Evolutionary conservation across 1,140 invertebrate genomes (phyloP).

Genomic region (Diabrotica undecimpunctata): DNA sequence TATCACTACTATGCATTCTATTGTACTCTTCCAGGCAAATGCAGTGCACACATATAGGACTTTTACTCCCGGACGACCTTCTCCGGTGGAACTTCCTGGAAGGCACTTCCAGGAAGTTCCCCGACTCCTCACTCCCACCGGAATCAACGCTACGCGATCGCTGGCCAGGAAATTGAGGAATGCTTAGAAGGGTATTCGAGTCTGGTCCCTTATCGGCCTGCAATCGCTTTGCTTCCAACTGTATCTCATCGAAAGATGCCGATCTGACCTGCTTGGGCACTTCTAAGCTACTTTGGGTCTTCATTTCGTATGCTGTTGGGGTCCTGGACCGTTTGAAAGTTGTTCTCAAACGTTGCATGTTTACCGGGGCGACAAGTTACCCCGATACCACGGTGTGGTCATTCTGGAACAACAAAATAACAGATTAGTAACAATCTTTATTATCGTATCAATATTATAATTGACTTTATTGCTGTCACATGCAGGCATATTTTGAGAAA

Average conservation of each 20-base stretch:
- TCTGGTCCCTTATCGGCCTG: slow-evolving; percentile 44
- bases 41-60: slow-evolving; percentile 62
- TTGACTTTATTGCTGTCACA: no score
- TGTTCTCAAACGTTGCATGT: slow-evolving; percentile 77
- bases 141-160: slow-evolving; percentile 77
- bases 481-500: no score
- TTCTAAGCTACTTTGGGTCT: slow-evolving; percentile 82
- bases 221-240: slow-evolving; percentile 68
- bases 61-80: slow-evolving; percentile 59
- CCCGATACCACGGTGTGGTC: slow-evolving; percentile 25
- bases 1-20: slow-evolving; percentile 48
- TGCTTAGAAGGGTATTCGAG: slow-evolving; percentile 53
- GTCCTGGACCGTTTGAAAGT: slow-evolving; percentile 82
- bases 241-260: slow-evolving; percentile 84
- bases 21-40: slow-evolving; percentile 61
- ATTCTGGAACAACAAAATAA: slow-evolving; percentile 27
- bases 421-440: not conserved
- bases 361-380: slow-evolving; percentile 32
- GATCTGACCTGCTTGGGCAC: slow-evolving; percentile 81
- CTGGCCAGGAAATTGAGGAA: slow-evolving; percentile 61
- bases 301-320: slow-evolving; percentile 83
- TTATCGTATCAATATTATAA: no score
- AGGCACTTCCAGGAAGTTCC: slow-evolving; percentile 64
- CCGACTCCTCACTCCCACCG: slow-evolving; percentile 61
- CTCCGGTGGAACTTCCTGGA: slow-evolving; percentile 59